Conservation (phyloP, 2,797 vertebrate genomes). For the Clangula hyemalis region DNA sequence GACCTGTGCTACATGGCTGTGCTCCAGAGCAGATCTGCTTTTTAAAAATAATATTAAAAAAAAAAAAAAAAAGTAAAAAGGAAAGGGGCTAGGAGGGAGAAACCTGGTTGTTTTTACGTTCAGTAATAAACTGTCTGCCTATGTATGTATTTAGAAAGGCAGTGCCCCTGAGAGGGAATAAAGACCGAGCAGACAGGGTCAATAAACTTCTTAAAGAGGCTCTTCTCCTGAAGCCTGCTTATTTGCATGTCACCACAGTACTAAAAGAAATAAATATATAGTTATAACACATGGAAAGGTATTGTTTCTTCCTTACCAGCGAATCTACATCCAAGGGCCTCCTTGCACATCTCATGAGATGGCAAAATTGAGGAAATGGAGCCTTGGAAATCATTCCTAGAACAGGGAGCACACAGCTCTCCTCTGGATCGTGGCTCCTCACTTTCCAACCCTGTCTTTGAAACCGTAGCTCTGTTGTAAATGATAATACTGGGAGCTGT, state of each 20-base stretch:
- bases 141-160: not conserved
- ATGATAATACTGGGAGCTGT: not conserved
- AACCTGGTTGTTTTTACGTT: not conserved
- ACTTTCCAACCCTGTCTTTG: not conserved
- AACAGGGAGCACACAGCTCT: not conserved
- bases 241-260: not conserved
- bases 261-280: not conserved
- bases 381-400: not conserved
- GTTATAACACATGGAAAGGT: not conserved
- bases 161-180: not conserved
- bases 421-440: not conserved
- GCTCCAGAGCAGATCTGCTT: not conserved
- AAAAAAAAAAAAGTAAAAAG: not conserved
- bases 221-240: not conserved
- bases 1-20: accelerated
- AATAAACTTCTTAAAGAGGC: not conserved
- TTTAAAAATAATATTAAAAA: not conserved
- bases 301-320: not conserved
- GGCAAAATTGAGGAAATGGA: not conserved
- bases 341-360: not conserved
- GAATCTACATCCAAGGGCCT: not conserved
- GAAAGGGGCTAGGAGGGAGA: not conserved
- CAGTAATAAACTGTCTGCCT: not conserved
- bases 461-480: not conserved
- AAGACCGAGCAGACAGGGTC: not conserved